Evolutionary conservation across 2,888 invertebrate species (phyloP).

Genomic region (Ormyrus rosae): DNA sequence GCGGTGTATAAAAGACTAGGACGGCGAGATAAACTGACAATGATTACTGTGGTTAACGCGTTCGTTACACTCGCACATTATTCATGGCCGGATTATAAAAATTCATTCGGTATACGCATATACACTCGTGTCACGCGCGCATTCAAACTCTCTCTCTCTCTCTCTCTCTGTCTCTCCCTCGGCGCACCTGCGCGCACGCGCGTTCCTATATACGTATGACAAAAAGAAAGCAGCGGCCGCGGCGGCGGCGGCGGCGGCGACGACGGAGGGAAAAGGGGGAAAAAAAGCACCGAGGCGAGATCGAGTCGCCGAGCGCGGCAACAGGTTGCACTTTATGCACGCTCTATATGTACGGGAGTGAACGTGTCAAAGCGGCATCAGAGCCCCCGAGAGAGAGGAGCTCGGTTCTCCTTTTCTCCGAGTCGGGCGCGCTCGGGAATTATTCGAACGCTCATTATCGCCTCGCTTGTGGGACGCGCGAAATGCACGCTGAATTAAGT

Average conservation of each 20-base stretch:
- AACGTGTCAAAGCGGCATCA: constrained; percentile 18
- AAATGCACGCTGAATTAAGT: too few species aligned
- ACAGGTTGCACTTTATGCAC: constrained; percentile 28
- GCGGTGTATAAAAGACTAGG: background rate
- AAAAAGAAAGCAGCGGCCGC: too few species aligned
- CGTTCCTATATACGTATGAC: too few species aligned
- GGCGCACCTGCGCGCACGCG: constrained; percentile 17
- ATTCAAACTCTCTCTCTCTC: constrained; percentile 12
- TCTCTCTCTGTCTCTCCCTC: background rate
- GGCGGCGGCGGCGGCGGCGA: too few species aligned
- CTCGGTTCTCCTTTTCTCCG: background rate
- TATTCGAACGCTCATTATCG: constrained; percentile 5
- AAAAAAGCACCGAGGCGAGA: background rate
- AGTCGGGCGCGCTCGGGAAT: background rate
- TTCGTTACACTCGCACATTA: background rate
- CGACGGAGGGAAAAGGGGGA: background rate
- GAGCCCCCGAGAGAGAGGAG: too few species aligned
- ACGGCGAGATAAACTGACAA: constrained; percentile 5
- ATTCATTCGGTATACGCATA: constrained; percentile 16
- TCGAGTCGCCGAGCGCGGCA: background rate
- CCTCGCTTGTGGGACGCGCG: too few species aligned
- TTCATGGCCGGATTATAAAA: constrained; percentile 28
- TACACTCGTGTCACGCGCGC: constrained; percentile 14
- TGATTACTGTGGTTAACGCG: background rate
- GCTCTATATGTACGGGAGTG: constrained; percentile 3